phyloP scores from a whole-genome alignment of 2,113 vertebrate genomes.

The Aldabrachelys gigantea region DNA sequence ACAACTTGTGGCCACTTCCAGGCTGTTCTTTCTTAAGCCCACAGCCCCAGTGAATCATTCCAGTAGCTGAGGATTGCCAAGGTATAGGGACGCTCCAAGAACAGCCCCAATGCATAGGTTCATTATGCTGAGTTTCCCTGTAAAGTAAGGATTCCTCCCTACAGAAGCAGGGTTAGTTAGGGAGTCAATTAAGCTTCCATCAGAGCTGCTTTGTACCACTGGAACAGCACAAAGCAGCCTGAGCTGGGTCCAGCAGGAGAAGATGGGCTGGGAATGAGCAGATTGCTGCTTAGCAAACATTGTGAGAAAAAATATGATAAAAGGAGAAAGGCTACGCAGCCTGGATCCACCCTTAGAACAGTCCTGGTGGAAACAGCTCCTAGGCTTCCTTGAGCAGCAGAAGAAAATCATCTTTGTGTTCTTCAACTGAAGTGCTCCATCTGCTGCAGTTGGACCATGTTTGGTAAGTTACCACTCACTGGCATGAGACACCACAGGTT shows the following conservation, averaged over 20 bases:
- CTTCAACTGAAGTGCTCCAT: not conserved
- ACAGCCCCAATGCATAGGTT: not conserved
- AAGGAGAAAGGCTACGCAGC: not conserved
- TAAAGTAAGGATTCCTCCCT: not conserved
- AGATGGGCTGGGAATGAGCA: not conserved
- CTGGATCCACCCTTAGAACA: not conserved
- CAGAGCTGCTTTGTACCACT: not conserved
- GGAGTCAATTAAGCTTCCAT: not conserved
- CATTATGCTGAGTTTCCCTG: not conserved
- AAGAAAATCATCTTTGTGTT: not conserved
- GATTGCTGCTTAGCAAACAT: not conserved
- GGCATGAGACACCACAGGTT: not conserved
- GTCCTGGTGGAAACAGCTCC: not conserved
- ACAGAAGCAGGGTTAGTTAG: not conserved
- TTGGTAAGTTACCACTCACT: not conserved
- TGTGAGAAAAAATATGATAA: not conserved
- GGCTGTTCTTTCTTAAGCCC: not conserved
- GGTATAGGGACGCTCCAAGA: not conserved
- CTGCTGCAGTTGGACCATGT: fast-evolving
- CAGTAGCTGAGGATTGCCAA: not conserved
- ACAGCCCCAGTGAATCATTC: not conserved
- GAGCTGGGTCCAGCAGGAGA: not conserved
- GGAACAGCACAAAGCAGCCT: not conserved
- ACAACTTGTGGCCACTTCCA: not conserved
- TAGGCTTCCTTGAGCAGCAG: not conserved